Evolutionary conservation across 2,797 vertebrate genomes (phyloP).

Genomic region (Poecilia velifera): DNA sequence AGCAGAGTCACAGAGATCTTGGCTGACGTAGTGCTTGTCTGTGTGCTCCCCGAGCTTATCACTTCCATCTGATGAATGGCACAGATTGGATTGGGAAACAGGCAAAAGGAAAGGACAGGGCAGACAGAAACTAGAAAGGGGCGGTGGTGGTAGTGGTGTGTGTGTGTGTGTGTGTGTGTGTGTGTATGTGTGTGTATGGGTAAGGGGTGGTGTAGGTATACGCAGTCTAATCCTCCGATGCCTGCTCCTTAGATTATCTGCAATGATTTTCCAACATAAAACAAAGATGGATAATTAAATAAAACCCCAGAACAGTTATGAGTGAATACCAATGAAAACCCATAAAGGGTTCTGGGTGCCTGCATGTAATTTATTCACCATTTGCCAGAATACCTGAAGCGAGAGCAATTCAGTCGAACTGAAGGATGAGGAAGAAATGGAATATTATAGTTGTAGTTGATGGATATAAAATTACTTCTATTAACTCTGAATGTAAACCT

Average conservation of each 20-base stretch:
- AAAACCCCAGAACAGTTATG: constrained; percentile 65
- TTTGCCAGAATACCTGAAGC: constrained; percentile 69
- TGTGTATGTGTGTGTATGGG: background rate
- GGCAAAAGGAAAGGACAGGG: constrained; percentile 56
- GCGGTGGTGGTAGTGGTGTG: background rate
- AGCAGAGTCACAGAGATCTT: constrained; percentile 54
- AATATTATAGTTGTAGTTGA: constrained; percentile 65
- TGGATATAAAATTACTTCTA: constrained; percentile 74
- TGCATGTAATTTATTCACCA: constrained; percentile 75
- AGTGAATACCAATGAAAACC: constrained; percentile 75
- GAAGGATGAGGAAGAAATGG: constrained; percentile 69
- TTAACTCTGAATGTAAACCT: constrained; percentile 66
- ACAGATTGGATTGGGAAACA: constrained; percentile 81
- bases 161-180: background rate
- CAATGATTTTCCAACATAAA: constrained; percentile 67
- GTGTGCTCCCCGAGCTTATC: constrained; percentile 81
- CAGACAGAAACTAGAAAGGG: constrained; percentile 39
- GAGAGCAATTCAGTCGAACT: constrained; percentile 69
- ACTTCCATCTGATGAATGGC: constrained; percentile 81
- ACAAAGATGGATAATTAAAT: constrained; percentile 75
- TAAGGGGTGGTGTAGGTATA: constrained; percentile 18
- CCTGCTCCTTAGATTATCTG: constrained; percentile 77
- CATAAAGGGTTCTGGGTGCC: constrained; percentile 67
- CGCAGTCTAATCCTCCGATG: constrained; percentile 78
- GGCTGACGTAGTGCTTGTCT: constrained; percentile 60